Conservation (phyloP, 2,888 invertebrate genomes). For the Adela reaumurella region DNA sequence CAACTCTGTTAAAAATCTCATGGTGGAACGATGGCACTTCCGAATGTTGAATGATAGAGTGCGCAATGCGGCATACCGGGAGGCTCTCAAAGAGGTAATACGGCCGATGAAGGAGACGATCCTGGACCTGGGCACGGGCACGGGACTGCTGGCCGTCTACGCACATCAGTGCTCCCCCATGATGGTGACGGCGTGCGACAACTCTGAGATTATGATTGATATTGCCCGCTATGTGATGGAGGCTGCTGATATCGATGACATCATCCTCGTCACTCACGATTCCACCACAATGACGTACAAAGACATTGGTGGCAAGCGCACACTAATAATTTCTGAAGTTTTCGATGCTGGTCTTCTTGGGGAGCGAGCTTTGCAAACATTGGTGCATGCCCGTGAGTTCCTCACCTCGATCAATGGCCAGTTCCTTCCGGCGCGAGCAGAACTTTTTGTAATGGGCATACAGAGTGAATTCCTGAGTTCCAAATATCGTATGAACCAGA, state of each 20-base stretch:
- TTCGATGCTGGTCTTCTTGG: slow-evolving; percentile 80
- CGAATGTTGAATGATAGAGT: slow-evolving; percentile 74
- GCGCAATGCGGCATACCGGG: slow-evolving; percentile 63
- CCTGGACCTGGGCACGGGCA: slow-evolving; percentile 75
- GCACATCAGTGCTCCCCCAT: slow-evolving; percentile 54
- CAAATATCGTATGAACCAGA: slow-evolving; percentile 36
- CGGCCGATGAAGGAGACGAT: slow-evolving; percentile 48
- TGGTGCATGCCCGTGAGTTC: slow-evolving; percentile 66
- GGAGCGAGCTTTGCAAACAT: slow-evolving; percentile 64
- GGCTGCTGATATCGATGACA: slow-evolving; percentile 32
- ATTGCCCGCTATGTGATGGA: slow-evolving; percentile 57
- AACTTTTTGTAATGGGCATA: slow-evolving; percentile 61
- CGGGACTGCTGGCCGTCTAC: slow-evolving; percentile 69
- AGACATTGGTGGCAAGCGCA: slow-evolving; percentile 54
- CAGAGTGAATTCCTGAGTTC: slow-evolving; percentile 49
- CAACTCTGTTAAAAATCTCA: slow-evolving; percentile 63
- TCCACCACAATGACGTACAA: slow-evolving; percentile 54
- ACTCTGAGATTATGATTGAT: slow-evolving; percentile 58
- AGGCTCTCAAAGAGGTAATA: slow-evolving; percentile 58
- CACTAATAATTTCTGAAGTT: slow-evolving; percentile 70
- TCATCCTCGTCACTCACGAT: slow-evolving; percentile 54
- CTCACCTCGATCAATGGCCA: slow-evolving; percentile 47
- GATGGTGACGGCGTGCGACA: slow-evolving; percentile 65
- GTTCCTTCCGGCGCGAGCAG: slow-evolving; percentile 60
- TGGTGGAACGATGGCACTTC: slow-evolving; percentile 79